A percentile compares a stretch with the other conserved stretches of the same genome.
Evolutionary conservation across 2,113 vertebrate genomes (phyloP).

Genomic region (Dipodomys spectabilis): DNA sequence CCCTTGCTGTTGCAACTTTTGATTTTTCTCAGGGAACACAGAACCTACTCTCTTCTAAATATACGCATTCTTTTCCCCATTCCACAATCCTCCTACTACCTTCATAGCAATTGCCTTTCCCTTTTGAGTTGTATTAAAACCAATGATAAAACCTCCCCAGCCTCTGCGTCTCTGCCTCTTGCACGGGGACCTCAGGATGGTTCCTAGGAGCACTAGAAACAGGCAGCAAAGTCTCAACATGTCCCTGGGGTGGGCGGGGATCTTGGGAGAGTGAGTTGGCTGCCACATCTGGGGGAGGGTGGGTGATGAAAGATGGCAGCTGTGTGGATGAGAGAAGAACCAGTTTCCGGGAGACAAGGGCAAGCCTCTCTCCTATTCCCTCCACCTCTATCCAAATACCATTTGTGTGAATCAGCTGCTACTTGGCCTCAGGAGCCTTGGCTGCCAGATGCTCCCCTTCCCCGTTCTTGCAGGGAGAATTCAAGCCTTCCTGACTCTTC

Average conservation of each 20-base stretch:
- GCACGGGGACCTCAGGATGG: background rate
- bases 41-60: background rate
- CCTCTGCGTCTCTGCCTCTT: background rate
- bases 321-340: constrained; percentile 57
- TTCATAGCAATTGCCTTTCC: background rate
- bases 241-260: constrained; percentile 65
- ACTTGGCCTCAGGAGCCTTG: constrained; percentile 46
- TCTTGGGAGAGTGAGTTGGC: background rate
- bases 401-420: constrained; percentile 76
- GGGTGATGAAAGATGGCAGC: constrained; percentile 76
- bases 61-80: background rate
- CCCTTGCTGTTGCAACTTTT: background rate
- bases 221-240: constrained; percentile 23
- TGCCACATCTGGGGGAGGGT: constrained; percentile 80
- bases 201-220: background rate
- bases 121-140: background rate
- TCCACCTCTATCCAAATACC: constrained; percentile 63
- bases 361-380: constrained; percentile 45
- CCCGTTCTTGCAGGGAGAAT: constrained; percentile 8
- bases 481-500: background rate
- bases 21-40: background rate
- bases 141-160: background rate
- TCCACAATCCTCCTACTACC: background rate
- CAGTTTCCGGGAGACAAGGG: constrained; percentile 69
- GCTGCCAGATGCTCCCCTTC: constrained; percentile 61